Base-by-base conservation (phyloP, 2,113 vertebrate species). In the Emydura subglobosa region DNA sequence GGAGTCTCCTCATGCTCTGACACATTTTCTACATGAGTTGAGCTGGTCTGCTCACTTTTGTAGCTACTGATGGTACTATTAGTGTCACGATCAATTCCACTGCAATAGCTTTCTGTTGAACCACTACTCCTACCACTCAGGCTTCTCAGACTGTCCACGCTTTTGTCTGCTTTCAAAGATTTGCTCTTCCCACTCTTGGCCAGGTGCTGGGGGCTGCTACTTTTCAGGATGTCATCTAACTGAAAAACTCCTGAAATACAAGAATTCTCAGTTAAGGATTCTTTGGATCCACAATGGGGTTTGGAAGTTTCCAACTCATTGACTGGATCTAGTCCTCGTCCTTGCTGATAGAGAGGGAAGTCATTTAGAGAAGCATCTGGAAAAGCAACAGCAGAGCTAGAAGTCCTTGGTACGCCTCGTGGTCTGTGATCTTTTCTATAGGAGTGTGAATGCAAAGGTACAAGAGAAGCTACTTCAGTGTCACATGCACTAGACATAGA, bases 11-110 rank as follows among this genome's bases (percentile, higher is more conserved):
- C 98, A 0, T 98, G 98, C 92, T 98, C 98, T 1, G 99, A 99
- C 61, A 99, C 97, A 88, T 99, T 99, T 97, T 99, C 99, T 95
- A 99, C 98, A 34, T 99, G 99, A 0, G 99, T 99, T 14, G 99
- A 99, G 97, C 99, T 99, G 21, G 99, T 99, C 93, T 99, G 99
- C 88, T 99, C 99, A 14, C 99, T 99, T 97, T 99, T 99, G 83
- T 99, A 99, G 98, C 99, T 99, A 98, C 99, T 99, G 95, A 99
- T 98, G 1, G 99, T 99, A 95, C 99, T 99, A 98, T 99, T 99
- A 82, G 99, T 99, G 96, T 99, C 99, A 34, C 99, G 97, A 96
- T 99, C 99, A 2, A 99, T 99, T 29, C 99, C 99, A 29, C 99
- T 99, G 96, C 99, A 99, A 95, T 99, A 99, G 98, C 99, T 99